Evolutionary conservation across 2,113 vertebrate genomes (phyloP).

Genomic region (Anoura caudifer): DNA sequence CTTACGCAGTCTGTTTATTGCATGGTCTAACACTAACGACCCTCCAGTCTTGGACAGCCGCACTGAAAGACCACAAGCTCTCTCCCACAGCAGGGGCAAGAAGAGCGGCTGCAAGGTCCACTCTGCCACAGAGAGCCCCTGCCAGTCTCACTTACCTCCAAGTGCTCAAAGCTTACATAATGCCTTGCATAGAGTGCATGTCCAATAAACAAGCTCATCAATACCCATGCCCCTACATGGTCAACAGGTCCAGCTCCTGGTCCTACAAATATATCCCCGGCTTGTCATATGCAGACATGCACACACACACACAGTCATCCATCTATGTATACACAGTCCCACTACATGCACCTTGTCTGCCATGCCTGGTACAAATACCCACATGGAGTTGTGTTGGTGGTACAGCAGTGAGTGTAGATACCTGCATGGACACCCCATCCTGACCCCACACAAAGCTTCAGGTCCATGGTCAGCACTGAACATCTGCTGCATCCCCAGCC

Average conservation of each 20-base stretch:
- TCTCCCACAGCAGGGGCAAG: not conserved
- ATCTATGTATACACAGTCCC: not conserved
- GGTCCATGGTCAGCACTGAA: not conserved
- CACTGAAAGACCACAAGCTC: not conserved
- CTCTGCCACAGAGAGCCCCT: not conserved
- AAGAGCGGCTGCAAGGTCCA: fast-evolving
- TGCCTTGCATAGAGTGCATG: not conserved
- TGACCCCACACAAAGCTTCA: not conserved
- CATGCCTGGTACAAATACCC: not conserved
- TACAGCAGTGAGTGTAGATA: no score
- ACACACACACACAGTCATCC: not conserved
- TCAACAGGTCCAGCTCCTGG: not conserved
- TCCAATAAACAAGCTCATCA: not conserved
- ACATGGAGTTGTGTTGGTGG: not conserved
- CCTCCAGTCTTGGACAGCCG: not conserved
- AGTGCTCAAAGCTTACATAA: not conserved
- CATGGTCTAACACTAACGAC: not conserved
- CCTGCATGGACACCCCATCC: not conserved
- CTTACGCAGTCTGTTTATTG: not conserved
- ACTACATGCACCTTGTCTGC: no score
- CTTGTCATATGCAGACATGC: not conserved
- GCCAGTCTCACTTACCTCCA: not conserved
- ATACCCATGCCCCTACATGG: no score
- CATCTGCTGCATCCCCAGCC: no score
- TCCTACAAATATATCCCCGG: not conserved